phyloP scores from a whole-genome alignment of 2,797 vertebrate genomes.

The Mormyrus hasselquistii region DNA sequence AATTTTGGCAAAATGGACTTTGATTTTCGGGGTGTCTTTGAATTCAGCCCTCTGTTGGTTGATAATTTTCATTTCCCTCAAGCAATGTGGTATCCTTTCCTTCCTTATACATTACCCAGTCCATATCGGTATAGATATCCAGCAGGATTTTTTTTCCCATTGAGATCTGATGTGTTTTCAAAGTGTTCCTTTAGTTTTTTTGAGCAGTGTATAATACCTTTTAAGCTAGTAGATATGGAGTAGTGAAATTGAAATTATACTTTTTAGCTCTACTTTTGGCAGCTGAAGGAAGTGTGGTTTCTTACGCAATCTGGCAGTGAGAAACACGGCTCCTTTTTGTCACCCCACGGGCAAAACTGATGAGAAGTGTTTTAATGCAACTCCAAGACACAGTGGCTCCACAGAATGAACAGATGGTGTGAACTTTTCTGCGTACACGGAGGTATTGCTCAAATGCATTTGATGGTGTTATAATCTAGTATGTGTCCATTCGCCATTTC shows the following conservation, averaged over 20 bases:
- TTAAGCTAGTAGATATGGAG: slow-evolving; percentile 22
- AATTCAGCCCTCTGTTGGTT: too few species aligned
- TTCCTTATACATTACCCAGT: too few species aligned
- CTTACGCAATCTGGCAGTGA: slow-evolving; percentile 41
- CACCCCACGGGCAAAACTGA: slow-evolving; percentile 35
- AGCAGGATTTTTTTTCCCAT: too few species aligned
- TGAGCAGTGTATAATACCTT: neutral
- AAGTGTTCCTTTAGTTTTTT: too few species aligned
- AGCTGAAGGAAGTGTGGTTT: slow-evolving; percentile 30
- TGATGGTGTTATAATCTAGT: slow-evolving; percentile 7
- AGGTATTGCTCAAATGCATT: slow-evolving; percentile 14
- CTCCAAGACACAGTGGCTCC: slow-evolving; percentile 31
- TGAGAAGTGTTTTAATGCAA: slow-evolving; percentile 36
- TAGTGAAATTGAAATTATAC: slow-evolving; percentile 27
- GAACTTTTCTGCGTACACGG: slow-evolving; percentile 24
- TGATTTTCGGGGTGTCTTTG: too few species aligned
- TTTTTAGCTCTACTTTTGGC: slow-evolving; percentile 37
- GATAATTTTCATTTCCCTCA: too few species aligned
- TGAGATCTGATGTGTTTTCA: too few species aligned
- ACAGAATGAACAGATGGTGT: slow-evolving; percentile 39
- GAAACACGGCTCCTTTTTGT: slow-evolving; percentile 35
- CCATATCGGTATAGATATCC: too few species aligned
- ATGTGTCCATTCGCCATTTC: slow-evolving; percentile 5
- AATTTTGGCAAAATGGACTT: too few species aligned
- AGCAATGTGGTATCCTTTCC: too few species aligned